Percentiles rank a stretch among this genome's conserved stretches.
Evolutionary conservation across 2,113 vertebrate species (phyloP).

Genomic region (Rhea americana): DNA sequence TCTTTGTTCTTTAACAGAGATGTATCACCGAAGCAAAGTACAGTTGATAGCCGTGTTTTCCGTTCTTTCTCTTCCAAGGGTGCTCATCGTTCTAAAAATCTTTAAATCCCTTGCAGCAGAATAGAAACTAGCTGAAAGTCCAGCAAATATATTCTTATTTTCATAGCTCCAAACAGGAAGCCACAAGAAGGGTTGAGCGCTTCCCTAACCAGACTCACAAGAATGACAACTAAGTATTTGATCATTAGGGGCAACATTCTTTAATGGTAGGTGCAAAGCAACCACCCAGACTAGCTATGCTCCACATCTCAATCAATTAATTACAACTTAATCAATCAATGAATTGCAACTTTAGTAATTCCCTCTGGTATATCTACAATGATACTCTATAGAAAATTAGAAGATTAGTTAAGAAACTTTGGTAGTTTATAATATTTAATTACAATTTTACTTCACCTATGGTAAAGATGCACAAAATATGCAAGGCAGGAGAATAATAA

Average conservation of each 20-base stretch:
- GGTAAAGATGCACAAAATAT: background rate
- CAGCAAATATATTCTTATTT: background rate
- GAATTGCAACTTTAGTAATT: background rate
- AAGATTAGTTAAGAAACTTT: background rate
- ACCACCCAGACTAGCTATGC: background rate
- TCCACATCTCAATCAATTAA: background rate
- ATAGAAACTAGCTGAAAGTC: background rate
- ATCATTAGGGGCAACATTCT: background rate
- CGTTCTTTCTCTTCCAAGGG: background rate
- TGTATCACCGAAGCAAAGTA: background rate
- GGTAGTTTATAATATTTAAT: background rate
- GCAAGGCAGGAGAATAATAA: background rate
- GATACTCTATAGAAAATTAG: background rate
- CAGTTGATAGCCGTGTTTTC: background rate
- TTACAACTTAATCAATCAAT: background rate
- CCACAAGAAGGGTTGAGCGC: background rate
- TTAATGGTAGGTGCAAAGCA: background rate
- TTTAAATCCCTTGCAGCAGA: background rate
- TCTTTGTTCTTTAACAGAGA: background rate
- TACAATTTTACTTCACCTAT: background rate
- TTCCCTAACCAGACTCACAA: background rate
- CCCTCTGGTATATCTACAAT: background rate
- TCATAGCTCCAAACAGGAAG: background rate
- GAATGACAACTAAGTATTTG: background rate
- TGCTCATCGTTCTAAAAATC: background rate